A percentile compares a stretch with the other conserved stretches of the same genome.
phyloP scores from a whole-genome alignment of 2,113 vertebrate genomes.

The Ceyx margarethae region DNA sequence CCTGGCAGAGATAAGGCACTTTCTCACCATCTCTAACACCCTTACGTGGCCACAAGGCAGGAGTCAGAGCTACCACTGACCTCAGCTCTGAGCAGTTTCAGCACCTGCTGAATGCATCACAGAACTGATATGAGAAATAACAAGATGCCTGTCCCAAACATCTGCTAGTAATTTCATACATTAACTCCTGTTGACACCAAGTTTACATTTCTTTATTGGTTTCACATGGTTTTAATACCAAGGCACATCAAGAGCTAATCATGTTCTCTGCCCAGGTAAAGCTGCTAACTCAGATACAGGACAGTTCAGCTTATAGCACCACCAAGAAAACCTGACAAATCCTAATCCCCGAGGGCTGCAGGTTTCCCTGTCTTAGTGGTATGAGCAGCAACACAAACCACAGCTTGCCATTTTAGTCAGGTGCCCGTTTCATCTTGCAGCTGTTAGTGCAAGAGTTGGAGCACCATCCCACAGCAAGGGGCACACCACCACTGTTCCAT shows the following conservation, averaged over 20 bases:
- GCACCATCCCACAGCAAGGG: not conserved
- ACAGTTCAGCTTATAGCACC: not conserved
- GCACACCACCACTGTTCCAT: not conserved
- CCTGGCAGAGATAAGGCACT: not conserved
- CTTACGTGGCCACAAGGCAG: not conserved
- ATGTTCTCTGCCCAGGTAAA: not conserved
- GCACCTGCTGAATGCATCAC: not conserved
- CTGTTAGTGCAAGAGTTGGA: not conserved
- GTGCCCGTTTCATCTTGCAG: not conserved
- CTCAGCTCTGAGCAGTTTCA: not conserved
- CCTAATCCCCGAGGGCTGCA: not conserved
- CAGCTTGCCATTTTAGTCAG: not conserved
- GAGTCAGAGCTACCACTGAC: not conserved
- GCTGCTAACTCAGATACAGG: not conserved
- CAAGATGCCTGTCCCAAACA: not conserved
- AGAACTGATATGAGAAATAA: not conserved
- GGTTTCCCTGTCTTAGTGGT: rapidly evolving
- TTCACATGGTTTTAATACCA: not conserved
- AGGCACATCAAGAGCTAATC: not conserved
- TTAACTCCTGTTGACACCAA: not conserved
- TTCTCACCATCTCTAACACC: not conserved
- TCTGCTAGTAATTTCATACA: not conserved
- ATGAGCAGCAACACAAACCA: not conserved
- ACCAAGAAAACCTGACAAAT: not conserved
- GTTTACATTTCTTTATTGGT: not conserved